Evolutionary conservation across 37 sponge, comb jelly and placozoan genomes (phyloP).

Genomic region (Geodia barretti): DNA sequence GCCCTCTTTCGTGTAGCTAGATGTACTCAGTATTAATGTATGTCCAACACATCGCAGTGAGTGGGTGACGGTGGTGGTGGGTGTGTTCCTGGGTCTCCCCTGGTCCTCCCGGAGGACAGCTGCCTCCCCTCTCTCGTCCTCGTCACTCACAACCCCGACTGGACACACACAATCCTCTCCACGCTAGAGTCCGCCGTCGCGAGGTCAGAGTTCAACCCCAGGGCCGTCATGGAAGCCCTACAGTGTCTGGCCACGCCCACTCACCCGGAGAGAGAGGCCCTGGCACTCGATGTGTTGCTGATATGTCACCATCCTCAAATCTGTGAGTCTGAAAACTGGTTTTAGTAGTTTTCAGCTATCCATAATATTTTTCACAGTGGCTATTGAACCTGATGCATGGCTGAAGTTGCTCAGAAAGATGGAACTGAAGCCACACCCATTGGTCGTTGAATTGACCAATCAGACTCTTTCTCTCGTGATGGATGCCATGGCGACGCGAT

Average conservation of each 20-base stretch:
- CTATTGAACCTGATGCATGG: conserved; percentile 46
- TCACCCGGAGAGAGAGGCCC: conserved; percentile 22
- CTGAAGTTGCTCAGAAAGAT: conserved; percentile 22
- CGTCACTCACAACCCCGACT: background rate
- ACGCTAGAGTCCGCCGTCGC: conserved; percentile 4
- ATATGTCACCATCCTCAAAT: conserved; percentile 55
- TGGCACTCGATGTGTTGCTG: conserved; percentile 45
- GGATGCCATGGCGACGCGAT: background rate
- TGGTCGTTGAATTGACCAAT: conserved; percentile 9
- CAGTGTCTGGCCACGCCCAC: conserved; percentile 34
- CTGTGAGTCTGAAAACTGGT: conserved; percentile 31
- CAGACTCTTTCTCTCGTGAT: background rate
- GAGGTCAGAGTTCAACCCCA: conserved; percentile 14
- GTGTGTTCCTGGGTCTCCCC: background rate
- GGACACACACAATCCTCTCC: background rate
- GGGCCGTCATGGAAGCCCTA: conserved; percentile 19
- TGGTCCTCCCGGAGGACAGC: conserved; percentile 32
- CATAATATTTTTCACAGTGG: conserved; percentile 18
- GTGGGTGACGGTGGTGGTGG: conserved; percentile 43
- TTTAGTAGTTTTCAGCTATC: background rate
- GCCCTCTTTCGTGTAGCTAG: too few species aligned
- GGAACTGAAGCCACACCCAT: conserved; percentile 3
- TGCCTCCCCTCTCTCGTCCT: conserved; percentile 8
- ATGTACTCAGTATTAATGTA: too few species aligned
- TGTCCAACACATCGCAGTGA: conserved; percentile 37